Evolutionary conservation across 2,888 invertebrate genomes (phyloP), one percentile per base, ranked within the genome.

Genomic region (Blera fallax): DNA sequence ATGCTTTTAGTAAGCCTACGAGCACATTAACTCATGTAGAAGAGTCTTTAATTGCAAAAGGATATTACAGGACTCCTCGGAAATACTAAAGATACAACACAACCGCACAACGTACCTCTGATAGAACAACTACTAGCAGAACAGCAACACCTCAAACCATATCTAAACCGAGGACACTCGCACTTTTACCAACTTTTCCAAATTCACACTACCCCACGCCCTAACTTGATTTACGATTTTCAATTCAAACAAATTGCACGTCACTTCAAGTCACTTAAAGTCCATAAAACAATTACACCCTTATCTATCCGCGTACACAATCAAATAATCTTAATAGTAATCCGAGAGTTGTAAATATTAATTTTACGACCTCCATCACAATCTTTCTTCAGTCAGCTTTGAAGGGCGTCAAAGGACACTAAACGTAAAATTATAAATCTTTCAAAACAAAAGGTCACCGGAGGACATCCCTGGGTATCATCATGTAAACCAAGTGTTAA

Each of bases 321-420:
- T 58, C 34, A 32, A 32, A 32, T 45, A 48, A 70, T 48, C 70
- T 34, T 34, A 70, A 70, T 45, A 34, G 34, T 45, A 45, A 32
- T 21, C 34, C 5, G 48, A 48, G 18, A 45, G 70, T 21, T 70
- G 45, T 70, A 70, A 70, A 70, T 70, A 70, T 70, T 58, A 48
- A 34, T 70, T 70, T 70, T 70, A 70, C 70, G 70, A 70, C 48
- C 43, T 43, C 4, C 14, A 29, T 69, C 56, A 45, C 29, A n/a
- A n/a, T n/a, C n/a, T n/a, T n/a, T n/a, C n/a, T n/a, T n/a, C n/a
- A n/a, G 4, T 16, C 32, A n/a, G 14, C 40, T 34, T 27, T 52
- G 3, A 11, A 40, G 5, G 16, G 52, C 18, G 43, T 16, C 43
- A 29, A 43, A 69, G 54, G 40, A 69, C 54, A 40, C 24, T 7